phyloP scores from a whole-genome alignment of 2,888 invertebrate species.

The Ceratothoa steindachneri region DNA sequence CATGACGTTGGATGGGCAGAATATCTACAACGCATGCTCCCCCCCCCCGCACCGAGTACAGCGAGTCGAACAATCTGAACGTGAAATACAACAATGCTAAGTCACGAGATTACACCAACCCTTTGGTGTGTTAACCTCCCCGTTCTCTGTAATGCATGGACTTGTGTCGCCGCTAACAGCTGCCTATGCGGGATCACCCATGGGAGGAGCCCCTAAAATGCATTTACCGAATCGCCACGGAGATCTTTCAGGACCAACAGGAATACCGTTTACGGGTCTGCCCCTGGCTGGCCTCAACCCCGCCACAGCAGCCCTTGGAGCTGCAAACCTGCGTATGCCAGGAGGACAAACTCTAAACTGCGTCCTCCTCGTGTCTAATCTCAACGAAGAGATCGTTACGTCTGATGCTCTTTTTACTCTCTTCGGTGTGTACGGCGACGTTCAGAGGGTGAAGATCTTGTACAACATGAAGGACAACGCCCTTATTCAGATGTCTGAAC shows the following conservation, averaged over 20 bases:
- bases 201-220: slow-evolving; percentile 51
- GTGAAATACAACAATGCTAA: slow-evolving; percentile 99
- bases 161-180: slow-evolving; percentile 73
- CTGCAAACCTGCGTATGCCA: slow-evolving; percentile 59
- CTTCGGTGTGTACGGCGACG: slow-evolving; percentile 98
- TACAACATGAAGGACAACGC: slow-evolving; percentile 99
- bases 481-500: slow-evolving; percentile 96
- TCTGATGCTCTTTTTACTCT: slow-evolving; percentile 49
- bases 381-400: slow-evolving; percentile 97
- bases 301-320: slow-evolving; percentile 70
- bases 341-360: slow-evolving; percentile 56
- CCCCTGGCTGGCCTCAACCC: slow-evolving; percentile 57
- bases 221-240: slow-evolving; percentile 45
- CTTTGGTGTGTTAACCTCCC: slow-evolving; percentile 80
- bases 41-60: slow-evolving; percentile 97
- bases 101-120: slow-evolving; percentile 98
- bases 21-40: slow-evolving; percentile 99
- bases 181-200: slow-evolving; percentile 54
- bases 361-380: slow-evolving; percentile 90
- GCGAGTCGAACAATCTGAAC: slow-evolving; percentile 94
- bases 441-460: slow-evolving; percentile 98
- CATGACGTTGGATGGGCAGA: slow-evolving; percentile 93
- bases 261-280: slow-evolving; percentile 50
- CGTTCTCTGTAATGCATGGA: slow-evolving; percentile 72
- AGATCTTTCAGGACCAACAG: slow-evolving; percentile 41